phyloP scores from a whole-genome alignment of 2,797 vertebrate species.

The Eospalax fontanierii region DNA sequence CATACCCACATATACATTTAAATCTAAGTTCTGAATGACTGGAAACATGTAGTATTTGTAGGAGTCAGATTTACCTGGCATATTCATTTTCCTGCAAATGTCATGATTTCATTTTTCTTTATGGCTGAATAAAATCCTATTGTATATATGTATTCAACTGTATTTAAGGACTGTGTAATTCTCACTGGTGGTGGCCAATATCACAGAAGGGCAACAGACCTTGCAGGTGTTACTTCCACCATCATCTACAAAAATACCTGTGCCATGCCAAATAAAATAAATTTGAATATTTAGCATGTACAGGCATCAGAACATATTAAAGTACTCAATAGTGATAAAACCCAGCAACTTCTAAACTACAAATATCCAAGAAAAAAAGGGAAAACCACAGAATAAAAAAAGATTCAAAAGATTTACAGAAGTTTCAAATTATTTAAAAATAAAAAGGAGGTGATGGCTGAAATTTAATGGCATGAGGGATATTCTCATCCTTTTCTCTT shows the following conservation, averaged over 20 bases:
- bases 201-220: neutral
- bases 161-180: neutral
- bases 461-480: neutral
- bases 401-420: neutral
- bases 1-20: no score
- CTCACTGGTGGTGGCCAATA: neutral
- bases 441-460: no score
- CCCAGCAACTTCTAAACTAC: neutral
- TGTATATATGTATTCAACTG: neutral
- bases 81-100: no score
- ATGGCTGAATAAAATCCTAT: neutral
- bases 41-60: no score
- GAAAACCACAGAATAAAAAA: neutral
- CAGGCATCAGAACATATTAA: neutral
- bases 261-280: neutral
- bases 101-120: neutral
- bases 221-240: neutral
- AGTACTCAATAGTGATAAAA: neutral
- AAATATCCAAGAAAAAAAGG: neutral
- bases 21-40: no score
- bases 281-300: neutral
- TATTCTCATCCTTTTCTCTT: neutral
- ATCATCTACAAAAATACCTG: neutral
- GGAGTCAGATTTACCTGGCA: no score
- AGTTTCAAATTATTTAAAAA: neutral